Conservation (phyloP, 2,113 vertebrate species). For the Capra hircus region DNA sequence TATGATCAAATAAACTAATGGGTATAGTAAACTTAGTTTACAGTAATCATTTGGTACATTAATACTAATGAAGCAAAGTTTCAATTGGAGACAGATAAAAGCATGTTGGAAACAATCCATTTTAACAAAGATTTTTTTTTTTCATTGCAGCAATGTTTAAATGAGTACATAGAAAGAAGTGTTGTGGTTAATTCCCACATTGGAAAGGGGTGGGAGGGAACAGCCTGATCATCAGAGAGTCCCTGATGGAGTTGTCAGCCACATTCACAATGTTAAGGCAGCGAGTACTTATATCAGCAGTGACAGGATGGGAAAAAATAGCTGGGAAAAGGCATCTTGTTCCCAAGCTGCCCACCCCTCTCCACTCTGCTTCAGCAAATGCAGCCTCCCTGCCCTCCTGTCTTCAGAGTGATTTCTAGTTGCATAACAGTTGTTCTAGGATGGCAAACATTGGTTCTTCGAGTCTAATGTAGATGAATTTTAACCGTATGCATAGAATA, state of each 20-base stretch:
- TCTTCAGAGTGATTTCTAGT: not conserved
- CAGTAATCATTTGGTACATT: not conserved
- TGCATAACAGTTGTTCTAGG: not conserved
- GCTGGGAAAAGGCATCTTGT: not conserved
- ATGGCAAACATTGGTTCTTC: conserved; percentile 21
- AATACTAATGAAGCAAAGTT: not conserved
- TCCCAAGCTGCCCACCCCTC: not conserved
- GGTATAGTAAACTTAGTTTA: not conserved
- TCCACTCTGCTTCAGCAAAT: not conserved
- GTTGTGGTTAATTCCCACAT: not conserved
- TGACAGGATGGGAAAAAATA: not conserved
- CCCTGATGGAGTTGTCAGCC: not conserved
- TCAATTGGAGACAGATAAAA: not conserved
- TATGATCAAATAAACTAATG: not conserved
- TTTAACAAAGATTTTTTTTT: not conserved
- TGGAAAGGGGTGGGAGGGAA: not conserved
- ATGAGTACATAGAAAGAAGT: not conserved
- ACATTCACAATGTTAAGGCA: not conserved
- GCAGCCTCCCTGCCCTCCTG: not conserved
- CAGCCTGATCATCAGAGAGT: not conserved
- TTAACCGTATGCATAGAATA: conserved; percentile 17
- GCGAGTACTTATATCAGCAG: not conserved
- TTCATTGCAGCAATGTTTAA: not conserved
- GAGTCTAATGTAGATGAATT: not conserved
- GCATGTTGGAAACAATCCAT: not conserved